Evolutionary conservation across 2,888 invertebrate species (phyloP).

Genomic region (Amblyteles armatorius): DNA sequence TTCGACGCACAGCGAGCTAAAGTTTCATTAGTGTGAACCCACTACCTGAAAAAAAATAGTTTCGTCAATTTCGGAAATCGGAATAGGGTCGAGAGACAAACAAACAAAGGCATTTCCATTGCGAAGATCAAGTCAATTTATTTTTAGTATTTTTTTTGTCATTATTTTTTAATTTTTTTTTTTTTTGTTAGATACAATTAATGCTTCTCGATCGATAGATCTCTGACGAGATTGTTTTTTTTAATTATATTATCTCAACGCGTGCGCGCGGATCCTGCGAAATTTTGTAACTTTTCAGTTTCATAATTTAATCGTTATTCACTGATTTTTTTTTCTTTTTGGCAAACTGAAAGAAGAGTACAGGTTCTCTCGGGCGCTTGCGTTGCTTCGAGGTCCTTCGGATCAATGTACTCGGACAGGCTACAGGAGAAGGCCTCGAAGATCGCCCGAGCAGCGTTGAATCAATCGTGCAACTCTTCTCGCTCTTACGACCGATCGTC

Average conservation of each 20-base stretch:
- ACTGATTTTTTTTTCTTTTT: slow-evolving; percentile 13
- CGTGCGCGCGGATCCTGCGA: slow-evolving; percentile 41
- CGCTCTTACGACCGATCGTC: slow-evolving; percentile 31
- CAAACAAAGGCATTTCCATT: slow-evolving; percentile 18
- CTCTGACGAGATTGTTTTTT: slow-evolving; percentile 38
- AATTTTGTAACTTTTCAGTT: slow-evolving; percentile 30
- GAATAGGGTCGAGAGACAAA: not conserved
- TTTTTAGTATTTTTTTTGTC: slow-evolving; percentile 39
- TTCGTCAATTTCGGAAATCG: not conserved
- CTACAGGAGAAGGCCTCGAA: slow-evolving; percentile 3
- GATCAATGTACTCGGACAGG: slow-evolving; percentile 24
- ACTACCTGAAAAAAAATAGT: slow-evolving; percentile 31
- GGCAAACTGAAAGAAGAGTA: slow-evolving; percentile 41
- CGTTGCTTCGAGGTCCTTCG: slow-evolving; percentile 18
- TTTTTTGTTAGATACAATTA: slow-evolving; percentile 72
- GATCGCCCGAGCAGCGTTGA: slow-evolving; percentile 15
- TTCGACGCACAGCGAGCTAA: not conserved
- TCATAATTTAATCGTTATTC: slow-evolving; percentile 7
- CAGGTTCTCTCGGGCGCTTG: slow-evolving; percentile 22
- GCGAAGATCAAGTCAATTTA: slow-evolving; percentile 77
- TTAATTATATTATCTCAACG: slow-evolving; percentile 8
- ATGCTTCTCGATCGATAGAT: slow-evolving; percentile 67
- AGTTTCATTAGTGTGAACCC: not conserved
- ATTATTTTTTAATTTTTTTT: slow-evolving; percentile 52
- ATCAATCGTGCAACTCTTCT: slow-evolving; percentile 20